These are phyloP conservation scores for Bucco capensis DNA, from an alignment of 2,113 vertebrate genomes.

Conservation along the genomic window DNA sequence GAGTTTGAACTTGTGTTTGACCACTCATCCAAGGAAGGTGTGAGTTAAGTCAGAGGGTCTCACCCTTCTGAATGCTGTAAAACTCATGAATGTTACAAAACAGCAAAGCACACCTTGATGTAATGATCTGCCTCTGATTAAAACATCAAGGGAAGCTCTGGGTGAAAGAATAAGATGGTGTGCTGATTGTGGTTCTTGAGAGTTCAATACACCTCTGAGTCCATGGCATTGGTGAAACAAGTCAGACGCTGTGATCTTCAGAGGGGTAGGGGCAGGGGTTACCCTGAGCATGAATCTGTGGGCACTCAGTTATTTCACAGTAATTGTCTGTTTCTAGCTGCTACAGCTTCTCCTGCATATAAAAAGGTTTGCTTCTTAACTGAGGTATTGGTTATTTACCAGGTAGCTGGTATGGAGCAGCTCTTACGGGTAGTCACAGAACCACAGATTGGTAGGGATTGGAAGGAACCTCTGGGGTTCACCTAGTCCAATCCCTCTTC, in stretches of 20 bases:
- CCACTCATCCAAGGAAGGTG: not conserved
- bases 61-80: not conserved
- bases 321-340: not conserved
- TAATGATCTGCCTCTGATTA: not conserved
- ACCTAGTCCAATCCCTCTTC: too few species aligned
- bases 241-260: not conserved
- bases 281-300: not conserved
- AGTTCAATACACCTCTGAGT: accelerated
- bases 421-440: not conserved
- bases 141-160: not conserved
- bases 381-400: not conserved
- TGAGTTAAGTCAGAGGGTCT: not conserved
- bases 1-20: not conserved
- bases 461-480: too few species aligned
- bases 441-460: too few species aligned
- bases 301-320: not conserved
- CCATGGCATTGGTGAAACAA: not conserved
- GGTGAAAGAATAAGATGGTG: not conserved
- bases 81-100: not conserved
- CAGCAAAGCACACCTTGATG: not conserved
- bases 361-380: not conserved
- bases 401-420: not conserved
- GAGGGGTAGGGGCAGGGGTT: not conserved
- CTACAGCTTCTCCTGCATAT: not conserved
- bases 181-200: not conserved